These are phyloP conservation scores for Nipponacmea schrenckii DNA, from an alignment of 2,888 invertebrate genomes.

Conservation along the genomic window DNA sequence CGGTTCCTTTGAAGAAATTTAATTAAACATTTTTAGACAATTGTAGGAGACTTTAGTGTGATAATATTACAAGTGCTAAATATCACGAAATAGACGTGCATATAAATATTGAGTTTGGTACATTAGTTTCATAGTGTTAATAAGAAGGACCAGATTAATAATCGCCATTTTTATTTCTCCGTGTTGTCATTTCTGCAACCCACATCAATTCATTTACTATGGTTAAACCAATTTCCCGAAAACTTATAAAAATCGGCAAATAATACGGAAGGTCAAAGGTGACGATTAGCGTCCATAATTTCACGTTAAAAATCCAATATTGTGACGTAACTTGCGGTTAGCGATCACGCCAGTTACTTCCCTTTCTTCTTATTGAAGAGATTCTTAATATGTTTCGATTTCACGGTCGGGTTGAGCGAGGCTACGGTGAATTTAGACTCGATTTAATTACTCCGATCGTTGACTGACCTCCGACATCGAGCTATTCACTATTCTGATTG, in stretches of 20 bases:
- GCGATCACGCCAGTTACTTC: neutral
- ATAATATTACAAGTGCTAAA: too few species aligned
- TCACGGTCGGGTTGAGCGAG: neutral
- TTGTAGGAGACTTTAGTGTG: too few species aligned
- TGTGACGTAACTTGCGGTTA: slow-evolving; percentile 1
- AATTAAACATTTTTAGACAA: too few species aligned
- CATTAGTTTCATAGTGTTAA: too few species aligned
- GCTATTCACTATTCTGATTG: slow-evolving; percentile 13
- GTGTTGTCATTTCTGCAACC: too few species aligned
- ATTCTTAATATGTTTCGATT: slow-evolving; percentile 3
- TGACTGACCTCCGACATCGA: slow-evolving; percentile 13
- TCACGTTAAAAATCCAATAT: neutral
- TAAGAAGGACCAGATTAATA: too few species aligned
- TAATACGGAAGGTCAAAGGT: neutral
- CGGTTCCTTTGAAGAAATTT: too few species aligned
- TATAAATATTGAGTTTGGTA: too few species aligned
- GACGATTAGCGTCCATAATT: neutral
- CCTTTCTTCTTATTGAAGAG: neutral
- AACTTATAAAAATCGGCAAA: neutral
- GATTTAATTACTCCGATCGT: slow-evolving; percentile 1
- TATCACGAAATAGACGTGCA: too few species aligned
- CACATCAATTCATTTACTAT: neutral
- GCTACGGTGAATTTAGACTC: slow-evolving; percentile 1
- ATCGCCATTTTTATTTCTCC: too few species aligned
- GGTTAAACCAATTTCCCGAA: slow-evolving; percentile 3